phyloP scores from a whole-genome alignment of 2,113 vertebrate species.

The Clarias batrachus region DNA sequence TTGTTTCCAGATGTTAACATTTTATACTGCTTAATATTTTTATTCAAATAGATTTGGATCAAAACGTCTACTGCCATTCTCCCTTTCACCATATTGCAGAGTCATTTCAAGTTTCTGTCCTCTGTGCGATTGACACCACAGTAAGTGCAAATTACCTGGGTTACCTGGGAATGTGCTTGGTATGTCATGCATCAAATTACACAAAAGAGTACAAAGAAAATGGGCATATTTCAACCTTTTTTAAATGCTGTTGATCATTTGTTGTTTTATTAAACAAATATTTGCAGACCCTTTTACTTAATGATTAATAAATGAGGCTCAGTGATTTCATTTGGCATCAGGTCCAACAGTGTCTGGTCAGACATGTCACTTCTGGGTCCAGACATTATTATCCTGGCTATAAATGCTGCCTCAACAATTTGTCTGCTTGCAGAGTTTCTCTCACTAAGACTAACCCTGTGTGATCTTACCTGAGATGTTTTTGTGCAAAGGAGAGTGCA shows the following conservation, averaged over 20 bases:
- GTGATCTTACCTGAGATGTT: not conserved
- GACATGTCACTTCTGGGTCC: not conserved
- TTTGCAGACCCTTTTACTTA: not conserved
- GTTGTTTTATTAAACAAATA: not conserved
- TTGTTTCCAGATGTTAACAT: not conserved
- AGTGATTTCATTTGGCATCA: constrained; percentile 1
- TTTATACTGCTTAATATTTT: not conserved
- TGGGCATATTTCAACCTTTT: not conserved
- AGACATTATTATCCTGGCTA: not conserved
- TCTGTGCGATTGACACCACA: not conserved
- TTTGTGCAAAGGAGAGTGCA: not conserved
- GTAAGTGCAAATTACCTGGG: not conserved
- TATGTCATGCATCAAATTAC: not conserved
- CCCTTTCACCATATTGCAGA: not conserved
- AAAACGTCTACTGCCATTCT: not conserved
- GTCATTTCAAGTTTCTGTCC: not conserved
- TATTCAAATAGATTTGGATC: not conserved
- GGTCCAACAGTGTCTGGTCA: not conserved
- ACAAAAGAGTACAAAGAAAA: not conserved
- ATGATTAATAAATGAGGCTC: not conserved
- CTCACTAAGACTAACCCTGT: not conserved
- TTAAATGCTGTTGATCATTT: not conserved
- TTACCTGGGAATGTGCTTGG: not conserved
- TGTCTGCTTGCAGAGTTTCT: not conserved
- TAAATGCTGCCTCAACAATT: not conserved